Evolutionary conservation across 1,140 invertebrate genomes (phyloP).

Genomic region (Tyrophagus putrescentiae): DNA sequence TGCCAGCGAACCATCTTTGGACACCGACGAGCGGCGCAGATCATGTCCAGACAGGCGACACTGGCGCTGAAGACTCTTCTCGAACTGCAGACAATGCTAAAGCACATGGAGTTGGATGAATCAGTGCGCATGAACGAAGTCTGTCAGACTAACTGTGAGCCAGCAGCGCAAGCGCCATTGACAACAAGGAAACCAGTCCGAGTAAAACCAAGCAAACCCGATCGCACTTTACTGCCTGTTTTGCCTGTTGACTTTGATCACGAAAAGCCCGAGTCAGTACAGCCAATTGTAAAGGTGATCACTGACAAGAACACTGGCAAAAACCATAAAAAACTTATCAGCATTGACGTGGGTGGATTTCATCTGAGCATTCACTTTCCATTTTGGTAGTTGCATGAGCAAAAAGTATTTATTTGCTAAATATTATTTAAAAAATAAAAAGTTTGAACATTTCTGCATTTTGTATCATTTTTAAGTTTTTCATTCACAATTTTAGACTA

Average conservation of each 20-base stretch:
- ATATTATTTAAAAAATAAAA: no score
- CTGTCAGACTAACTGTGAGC: conserved; percentile 2
- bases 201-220: no score
- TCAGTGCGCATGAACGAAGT: background rate
- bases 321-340: conserved; percentile 13
- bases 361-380: conserved; percentile 8
- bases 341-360: conserved; percentile 10
- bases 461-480: no score
- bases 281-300: background rate
- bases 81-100: background rate
- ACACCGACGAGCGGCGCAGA: conserved; percentile 57
- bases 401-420: background rate
- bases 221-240: no score
- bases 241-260: background rate
- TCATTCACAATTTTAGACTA: no score
- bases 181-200: background rate
- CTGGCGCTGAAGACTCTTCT: background rate
- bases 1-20: conserved; percentile 58
- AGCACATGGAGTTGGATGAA: conserved; percentile 4
- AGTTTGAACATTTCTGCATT: no score
- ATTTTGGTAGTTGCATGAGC: conserved; percentile 6
- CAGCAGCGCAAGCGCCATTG: background rate
- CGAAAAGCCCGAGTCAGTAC: background rate
- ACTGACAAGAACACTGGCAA: background rate
- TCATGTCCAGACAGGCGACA: conserved; percentile 44